Conservation (phyloP, 1,140 invertebrate species). For the Lanistes nyassanus region DNA sequence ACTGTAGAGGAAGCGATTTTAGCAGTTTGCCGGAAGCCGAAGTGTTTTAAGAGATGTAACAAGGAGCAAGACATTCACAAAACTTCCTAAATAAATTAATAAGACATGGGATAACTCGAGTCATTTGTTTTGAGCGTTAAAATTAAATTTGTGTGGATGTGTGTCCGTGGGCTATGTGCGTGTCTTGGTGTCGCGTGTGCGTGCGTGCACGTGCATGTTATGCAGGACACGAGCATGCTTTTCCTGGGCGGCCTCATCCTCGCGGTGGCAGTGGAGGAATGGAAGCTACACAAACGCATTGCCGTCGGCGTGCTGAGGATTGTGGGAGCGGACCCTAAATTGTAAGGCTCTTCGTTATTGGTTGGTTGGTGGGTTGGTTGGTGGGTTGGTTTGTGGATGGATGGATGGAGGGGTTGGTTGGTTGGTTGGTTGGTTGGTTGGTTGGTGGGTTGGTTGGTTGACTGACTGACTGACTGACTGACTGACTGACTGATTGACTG, state of each 20-base stretch:
- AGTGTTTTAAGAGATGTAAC: too few species aligned
- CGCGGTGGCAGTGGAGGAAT: constrained; percentile 87
- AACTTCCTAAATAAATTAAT: too few species aligned
- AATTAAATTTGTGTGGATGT: neutral
- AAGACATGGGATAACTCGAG: too few species aligned
- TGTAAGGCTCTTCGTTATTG: too few species aligned
- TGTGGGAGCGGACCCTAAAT: constrained; percentile 73
- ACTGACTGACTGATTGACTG: neutral
- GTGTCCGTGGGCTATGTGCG: neutral
- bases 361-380: neutral
- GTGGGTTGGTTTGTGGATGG: neutral
- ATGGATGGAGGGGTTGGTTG: neutral
- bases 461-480: neutral
- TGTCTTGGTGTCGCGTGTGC: neutral
- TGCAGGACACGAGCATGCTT: constrained; percentile 83
- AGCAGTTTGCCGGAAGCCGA: neutral
- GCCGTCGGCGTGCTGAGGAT: constrained; percentile 81
- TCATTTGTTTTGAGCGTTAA: too few species aligned
- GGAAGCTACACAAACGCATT: constrained; percentile 84
- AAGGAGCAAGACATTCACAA: too few species aligned
- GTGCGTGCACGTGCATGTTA: neutral
- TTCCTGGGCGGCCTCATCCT: constrained; percentile 79
- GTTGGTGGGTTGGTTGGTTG: neutral
- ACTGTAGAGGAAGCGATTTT: too few species aligned
- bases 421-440: neutral